These are phyloP conservation scores for Deilephila elpenor DNA, from an alignment of 2,888 invertebrate genomes.

Conservation along the genomic window DNA sequence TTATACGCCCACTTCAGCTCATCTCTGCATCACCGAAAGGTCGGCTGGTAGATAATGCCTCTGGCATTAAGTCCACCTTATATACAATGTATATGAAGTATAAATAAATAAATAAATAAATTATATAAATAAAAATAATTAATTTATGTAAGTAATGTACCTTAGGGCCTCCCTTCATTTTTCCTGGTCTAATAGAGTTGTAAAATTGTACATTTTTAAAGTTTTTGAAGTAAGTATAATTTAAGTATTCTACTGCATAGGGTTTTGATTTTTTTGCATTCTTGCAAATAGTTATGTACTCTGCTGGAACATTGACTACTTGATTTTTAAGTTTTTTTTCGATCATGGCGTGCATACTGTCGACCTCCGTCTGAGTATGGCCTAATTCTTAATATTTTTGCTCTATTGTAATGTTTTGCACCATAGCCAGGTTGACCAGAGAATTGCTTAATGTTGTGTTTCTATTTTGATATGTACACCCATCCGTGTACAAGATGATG, in stretches of 20 bases:
- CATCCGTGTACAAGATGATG: constrained; percentile 33
- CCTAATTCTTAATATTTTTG: constrained; percentile 42
- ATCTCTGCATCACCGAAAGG: too few relatives aligned
- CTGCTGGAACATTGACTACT: not conserved
- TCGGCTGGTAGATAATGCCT: too few relatives aligned
- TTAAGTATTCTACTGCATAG: not conserved
- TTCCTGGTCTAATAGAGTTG: not conserved
- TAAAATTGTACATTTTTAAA: not conserved
- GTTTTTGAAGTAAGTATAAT: not conserved
- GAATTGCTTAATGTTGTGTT: constrained; percentile 40
- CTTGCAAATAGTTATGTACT: not conserved
- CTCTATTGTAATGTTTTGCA: constrained; percentile 37
- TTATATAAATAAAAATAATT: too few relatives aligned
- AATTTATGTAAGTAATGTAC: not conserved
- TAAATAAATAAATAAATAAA: too few relatives aligned
- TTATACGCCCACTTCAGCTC: too few relatives aligned
- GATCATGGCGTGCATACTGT: constrained; percentile 39
- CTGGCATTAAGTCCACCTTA: too few relatives aligned
- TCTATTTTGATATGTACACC: constrained; percentile 41
- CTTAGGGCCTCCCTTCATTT: not conserved
- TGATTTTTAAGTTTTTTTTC: constrained; percentile 35
- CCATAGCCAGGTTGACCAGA: constrained; percentile 38
- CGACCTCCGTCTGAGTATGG: constrained; percentile 43
- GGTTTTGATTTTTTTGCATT: not conserved
- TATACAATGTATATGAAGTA: too few relatives aligned